A percentile compares a stretch with the other conserved stretches of the same genome.
Evolutionary conservation across 2,888 invertebrate species (phyloP).

Genomic region (Lepidocyrtoides sp.): DNA sequence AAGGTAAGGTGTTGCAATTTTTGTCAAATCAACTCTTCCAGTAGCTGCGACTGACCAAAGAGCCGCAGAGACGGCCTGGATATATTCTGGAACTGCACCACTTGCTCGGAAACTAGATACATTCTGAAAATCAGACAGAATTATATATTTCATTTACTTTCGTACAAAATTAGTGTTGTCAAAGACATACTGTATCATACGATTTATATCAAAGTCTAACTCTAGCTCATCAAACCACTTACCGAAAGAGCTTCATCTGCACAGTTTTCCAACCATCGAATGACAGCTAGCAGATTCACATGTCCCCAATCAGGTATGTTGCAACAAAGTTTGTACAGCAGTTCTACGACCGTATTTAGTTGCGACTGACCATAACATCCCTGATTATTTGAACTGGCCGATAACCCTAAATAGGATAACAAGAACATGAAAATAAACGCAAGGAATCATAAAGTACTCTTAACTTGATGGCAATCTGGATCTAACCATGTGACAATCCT

Average conservation of each 20-base stretch:
- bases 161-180: neutral
- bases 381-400: constrained; percentile 76
- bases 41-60: constrained; percentile 91
- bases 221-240: neutral
- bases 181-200: neutral
- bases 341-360: constrained; percentile 91
- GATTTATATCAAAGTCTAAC: neutral
- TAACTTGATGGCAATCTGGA: constrained; percentile 45
- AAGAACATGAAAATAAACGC: neutral
- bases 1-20: constrained; percentile 91
- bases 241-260: constrained; percentile 81
- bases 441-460: neutral
- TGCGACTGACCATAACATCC: constrained; percentile 86
- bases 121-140: constrained; percentile 61
- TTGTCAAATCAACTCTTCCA: constrained; percentile 89
- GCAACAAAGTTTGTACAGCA: constrained; percentile 92
- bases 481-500: constrained; percentile 83
- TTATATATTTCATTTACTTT: no score
- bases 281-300: constrained; percentile 81
- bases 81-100: constrained; percentile 84
- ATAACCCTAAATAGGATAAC: constrained; percentile 53
- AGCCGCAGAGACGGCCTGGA: constrained; percentile 90
- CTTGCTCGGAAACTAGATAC: constrained; percentile 68
- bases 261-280: constrained; percentile 83
- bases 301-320: constrained; percentile 82